Conservation (phyloP, 2,113 vertebrate species). For the Apodemus speciosus region DNA sequence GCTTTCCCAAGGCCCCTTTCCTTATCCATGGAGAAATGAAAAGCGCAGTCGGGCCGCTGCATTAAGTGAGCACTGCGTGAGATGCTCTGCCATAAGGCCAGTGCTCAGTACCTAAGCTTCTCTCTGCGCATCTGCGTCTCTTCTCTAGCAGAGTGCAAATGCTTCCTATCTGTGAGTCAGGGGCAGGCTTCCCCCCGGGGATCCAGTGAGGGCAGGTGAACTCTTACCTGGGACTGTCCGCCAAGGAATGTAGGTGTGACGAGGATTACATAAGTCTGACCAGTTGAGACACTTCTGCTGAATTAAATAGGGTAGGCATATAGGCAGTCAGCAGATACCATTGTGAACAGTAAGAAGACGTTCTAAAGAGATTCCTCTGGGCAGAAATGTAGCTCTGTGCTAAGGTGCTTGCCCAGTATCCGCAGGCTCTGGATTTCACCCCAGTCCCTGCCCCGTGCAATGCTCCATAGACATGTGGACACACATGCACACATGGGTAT, state of each 20-base stretch:
- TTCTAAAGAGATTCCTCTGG: not conserved
- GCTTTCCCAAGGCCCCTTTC: not conserved
- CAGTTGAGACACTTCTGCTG: not conserved
- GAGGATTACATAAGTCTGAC: not conserved
- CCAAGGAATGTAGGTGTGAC: not conserved
- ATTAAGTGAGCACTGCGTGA: not conserved
- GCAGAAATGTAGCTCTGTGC: not conserved
- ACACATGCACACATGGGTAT: too few species aligned
- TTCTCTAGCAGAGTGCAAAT: not conserved
- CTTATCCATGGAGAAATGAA: constrained; percentile 9
- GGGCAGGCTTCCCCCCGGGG: not conserved
- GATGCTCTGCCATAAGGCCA: not conserved
- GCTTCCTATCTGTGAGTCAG: not conserved
- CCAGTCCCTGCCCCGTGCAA: not conserved
- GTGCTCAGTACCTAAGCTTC: not conserved
- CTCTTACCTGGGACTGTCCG: not conserved
- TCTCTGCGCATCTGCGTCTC: not conserved
- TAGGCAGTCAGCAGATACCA: not conserved
- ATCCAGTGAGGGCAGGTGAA: not conserved
- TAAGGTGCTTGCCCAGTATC: not conserved
- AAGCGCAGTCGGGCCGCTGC: not conserved
- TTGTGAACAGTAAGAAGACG: constrained; percentile 13
- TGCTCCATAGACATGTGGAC: not conserved
- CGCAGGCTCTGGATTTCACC: too few species aligned
- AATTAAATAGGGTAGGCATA: not conserved